Base-by-base conservation (phyloP, 1,140 invertebrate genomes). In the Heliconius eleuchia region DNA sequence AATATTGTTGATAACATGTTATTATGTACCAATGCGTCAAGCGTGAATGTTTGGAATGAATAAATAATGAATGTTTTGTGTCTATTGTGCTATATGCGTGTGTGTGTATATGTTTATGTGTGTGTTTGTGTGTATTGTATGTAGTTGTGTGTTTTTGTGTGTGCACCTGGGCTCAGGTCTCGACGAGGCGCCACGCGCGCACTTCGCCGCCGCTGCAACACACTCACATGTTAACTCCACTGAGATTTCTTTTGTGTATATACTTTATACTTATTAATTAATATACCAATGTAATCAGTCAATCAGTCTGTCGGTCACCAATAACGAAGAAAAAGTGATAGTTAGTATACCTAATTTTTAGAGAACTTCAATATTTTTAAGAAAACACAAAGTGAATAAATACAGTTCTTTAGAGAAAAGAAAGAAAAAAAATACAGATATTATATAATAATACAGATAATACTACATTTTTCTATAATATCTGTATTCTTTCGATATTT, bases 161-260 rank as follows among this genome's bases (percentile, higher is more conserved):
- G 79, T 83, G 84, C 87, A 87, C 85, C 86, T 88, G 86, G 34
- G 86, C 84, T 91, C 90, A 91, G 84, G 86, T 89, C 81, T 92
- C 92, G 88, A 80, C 78, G 85, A 96, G 88, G 77, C 96, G 95
- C 97, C 97, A 98, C 78, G 97, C 92, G 88, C 97, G 97, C 76
- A 98, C 92, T 84, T 96, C 95, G 80, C 98, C 98, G 88, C 96
- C 97, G 82, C 98, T 96, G 92, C 97, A 98, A 82, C 97, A 93
- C 86, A 92, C 87, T 86, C 83, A 84, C 80, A 83, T 79, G 76
- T 84, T 82, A 86, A 80, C 52, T 70, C 60, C 60, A 66, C 60
- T 4, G 27, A 66, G 60, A 66, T 66, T 66, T 66, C 60, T 66
- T 66, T 66, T 66, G 8, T 66, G 11, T 11, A 30, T 27, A n/a